phyloP scores from a whole-genome alignment of 2,888 invertebrate genomes.

The Chironomus riparius region DNA sequence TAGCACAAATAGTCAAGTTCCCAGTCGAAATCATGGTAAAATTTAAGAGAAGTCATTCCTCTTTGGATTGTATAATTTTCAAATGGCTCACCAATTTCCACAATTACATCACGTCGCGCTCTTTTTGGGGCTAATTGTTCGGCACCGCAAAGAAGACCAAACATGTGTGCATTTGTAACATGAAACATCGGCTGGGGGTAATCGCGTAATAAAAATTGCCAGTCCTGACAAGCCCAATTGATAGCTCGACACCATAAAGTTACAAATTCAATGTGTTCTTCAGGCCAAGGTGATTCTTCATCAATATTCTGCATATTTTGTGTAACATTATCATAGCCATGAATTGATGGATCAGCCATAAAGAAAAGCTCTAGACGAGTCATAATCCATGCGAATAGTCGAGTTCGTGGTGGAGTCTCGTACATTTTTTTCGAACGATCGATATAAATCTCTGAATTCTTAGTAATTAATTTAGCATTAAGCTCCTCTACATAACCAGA shows the following conservation, averaged over 20 bases:
- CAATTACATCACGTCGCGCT: constrained; percentile 43
- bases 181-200: constrained; percentile 90
- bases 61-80: constrained; percentile 72
- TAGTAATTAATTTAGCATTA: constrained; percentile 74
- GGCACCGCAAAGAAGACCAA: constrained; percentile 84
- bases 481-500: constrained; percentile 83
- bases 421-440: constrained; percentile 65
- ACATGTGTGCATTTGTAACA: constrained; percentile 72
- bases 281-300: constrained; percentile 83
- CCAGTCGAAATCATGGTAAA: constrained; percentile 95
- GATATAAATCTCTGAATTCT: constrained; percentile 93
- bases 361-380: constrained; percentile 55
- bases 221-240: constrained; percentile 69
- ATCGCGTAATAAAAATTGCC: constrained; percentile 85
- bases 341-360: constrained; percentile 78
- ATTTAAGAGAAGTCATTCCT: constrained; percentile 90
- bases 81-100: constrained; percentile 77
- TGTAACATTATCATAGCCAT: constrained; percentile 69
- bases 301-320: constrained; percentile 72
- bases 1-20: constrained; percentile 82
- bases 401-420: constrained; percentile 55
- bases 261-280: constrained; percentile 77
- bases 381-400: constrained; percentile 81
- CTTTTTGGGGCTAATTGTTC: constrained; percentile 71
- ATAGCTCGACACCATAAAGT: constrained; percentile 91